Evolutionary conservation across 2,888 invertebrate species (phyloP).

Genomic region (Conops quadrifasciatus): DNA sequence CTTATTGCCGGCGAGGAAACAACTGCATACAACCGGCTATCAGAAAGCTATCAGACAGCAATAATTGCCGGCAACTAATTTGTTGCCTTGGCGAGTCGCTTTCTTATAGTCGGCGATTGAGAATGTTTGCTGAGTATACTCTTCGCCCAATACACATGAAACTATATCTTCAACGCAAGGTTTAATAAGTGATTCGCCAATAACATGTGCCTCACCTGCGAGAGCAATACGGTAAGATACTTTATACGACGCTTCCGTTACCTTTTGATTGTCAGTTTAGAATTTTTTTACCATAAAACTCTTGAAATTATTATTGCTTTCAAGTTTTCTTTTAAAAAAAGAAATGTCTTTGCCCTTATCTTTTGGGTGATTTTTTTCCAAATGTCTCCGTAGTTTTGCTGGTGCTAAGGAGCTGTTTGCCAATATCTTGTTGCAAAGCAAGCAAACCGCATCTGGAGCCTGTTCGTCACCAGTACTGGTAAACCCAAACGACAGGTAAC

Average conservation of each 20-base stretch:
- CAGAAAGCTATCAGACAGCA: no score
- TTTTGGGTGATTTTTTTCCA: constrained; percentile 32
- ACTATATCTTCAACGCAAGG: constrained; percentile 15
- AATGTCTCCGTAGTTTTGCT: no score
- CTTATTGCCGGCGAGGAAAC: no score
- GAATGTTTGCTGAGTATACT: no score
- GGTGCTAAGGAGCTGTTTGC: constrained; percentile 32
- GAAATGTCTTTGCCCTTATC: constrained; percentile 34
- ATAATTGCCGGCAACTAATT: no score
- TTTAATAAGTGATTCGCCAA: constrained; percentile 36
- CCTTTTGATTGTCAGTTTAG: constrained; percentile 36
- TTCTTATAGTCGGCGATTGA: no score
- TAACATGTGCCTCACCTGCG: constrained; percentile 36
- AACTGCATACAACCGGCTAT: no score
- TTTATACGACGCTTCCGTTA: constrained; percentile 38
- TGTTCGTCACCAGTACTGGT: constrained; percentile 29
- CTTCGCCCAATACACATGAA: constrained; percentile 21
- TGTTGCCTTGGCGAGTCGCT: no score
- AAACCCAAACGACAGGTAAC: constrained; percentile 46
- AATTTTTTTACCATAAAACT: constrained; percentile 34
- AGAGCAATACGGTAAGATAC: constrained; percentile 34
- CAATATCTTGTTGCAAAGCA: constrained; percentile 27
- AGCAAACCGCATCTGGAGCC: constrained; percentile 36
- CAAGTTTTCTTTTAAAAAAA: constrained; percentile 37
- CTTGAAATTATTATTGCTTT: constrained; percentile 31